phyloP scores from a whole-genome alignment of 2,797 vertebrate species.

The Diplodus sargus region DNA sequence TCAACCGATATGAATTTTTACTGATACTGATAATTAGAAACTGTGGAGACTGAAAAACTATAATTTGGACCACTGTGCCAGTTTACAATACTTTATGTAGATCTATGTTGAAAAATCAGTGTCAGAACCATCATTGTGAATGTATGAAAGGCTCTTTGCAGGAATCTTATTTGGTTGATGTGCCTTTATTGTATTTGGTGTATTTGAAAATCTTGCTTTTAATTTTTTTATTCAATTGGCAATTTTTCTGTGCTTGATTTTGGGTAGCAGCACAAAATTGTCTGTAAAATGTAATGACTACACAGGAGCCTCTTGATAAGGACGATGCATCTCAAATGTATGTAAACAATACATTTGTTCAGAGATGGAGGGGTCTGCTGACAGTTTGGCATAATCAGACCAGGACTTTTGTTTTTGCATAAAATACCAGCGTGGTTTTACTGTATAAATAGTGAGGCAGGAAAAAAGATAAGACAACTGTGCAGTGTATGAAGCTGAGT shows the following conservation, averaged over 20 bases:
- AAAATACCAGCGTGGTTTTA: constrained; percentile 1
- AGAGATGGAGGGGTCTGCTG: background rate
- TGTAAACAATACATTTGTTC: background rate
- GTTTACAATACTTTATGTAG: background rate
- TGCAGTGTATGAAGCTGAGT: background rate
- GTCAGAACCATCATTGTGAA: background rate
- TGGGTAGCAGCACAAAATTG: background rate
- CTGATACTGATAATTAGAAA: no score
- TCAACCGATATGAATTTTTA: no score
- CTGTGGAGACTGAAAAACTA: no score
- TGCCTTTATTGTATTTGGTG: no score
- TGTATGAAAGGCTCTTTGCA: background rate
- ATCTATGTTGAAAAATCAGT: background rate
- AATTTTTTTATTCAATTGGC: background rate
- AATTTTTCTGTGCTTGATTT: background rate
- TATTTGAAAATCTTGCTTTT: background rate
- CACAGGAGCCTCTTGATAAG: background rate
- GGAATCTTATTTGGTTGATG: background rate
- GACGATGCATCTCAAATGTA: background rate
- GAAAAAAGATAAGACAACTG: constrained; percentile 14
- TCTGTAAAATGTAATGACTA: background rate
- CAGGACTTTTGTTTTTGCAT: constrained; percentile 3
- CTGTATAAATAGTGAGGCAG: background rate
- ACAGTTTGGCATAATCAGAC: background rate
- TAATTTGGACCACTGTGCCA: background rate